These are phyloP conservation scores for Neosalanx taihuensis DNA, from an alignment of 2,797 vertebrate genomes.

Conservation along the genomic window DNA sequence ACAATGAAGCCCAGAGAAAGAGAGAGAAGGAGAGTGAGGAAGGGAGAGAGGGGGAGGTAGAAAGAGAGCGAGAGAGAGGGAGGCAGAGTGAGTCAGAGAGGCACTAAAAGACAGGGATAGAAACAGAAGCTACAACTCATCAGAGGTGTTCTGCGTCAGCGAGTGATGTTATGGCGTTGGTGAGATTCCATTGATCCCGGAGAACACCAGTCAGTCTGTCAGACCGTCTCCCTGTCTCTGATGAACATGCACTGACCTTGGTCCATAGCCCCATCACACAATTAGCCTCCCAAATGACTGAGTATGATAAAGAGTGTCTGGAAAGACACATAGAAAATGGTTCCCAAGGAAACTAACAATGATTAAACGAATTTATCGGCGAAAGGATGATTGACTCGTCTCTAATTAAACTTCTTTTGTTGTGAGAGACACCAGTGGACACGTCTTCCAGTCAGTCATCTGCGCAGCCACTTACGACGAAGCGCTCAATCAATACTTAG, in stretches of 20 bases:
- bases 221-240: not conserved
- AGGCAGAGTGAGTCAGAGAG: not conserved
- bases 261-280: not conserved
- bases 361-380: constrained; percentile 1
- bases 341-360: constrained; percentile 5
- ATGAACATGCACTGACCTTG: not conserved
- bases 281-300: not conserved
- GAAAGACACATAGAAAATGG: not conserved
- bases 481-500: constrained; percentile 33
- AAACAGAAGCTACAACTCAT: not conserved
- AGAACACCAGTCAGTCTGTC: not conserved
- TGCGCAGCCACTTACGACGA: constrained; percentile 36
- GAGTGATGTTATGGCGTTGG: not conserved
- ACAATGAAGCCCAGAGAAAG: constrained; percentile 35
- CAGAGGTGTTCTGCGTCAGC: not conserved
- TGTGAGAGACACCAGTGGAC: not conserved
- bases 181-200: not conserved
- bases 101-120: not conserved
- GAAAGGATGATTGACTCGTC: not conserved
- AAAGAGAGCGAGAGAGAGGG: no score
- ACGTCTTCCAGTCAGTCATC: constrained; percentile 32
- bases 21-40: not conserved
- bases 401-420: constrained; percentile 19
- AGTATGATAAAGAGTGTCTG: not conserved
- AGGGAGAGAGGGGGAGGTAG: not conserved